Evolutionary conservation across 2,888 invertebrate genomes (phyloP), one percentile per base, ranked within the genome.

Genomic region (Thera obeliscata): DNA sequence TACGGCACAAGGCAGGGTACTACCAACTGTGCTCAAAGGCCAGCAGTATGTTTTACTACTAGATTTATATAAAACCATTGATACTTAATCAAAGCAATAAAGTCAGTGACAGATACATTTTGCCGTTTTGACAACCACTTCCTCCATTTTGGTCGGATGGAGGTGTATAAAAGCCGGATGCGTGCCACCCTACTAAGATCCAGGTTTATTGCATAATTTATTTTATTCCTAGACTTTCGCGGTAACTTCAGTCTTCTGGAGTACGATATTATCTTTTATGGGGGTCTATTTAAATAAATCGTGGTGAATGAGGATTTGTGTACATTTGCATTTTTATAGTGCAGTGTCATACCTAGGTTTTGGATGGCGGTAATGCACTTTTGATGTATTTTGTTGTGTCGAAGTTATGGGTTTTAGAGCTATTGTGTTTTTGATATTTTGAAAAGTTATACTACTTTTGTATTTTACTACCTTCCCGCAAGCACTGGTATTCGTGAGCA

Each of bases 181-280:
- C 6, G 8, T 2, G n/a, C 59, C 22, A 7, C 61, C 60, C 66
- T 57, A 57, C 11, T n/a, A 35, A 59, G 54, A 69, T 60, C 57
- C 73, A 73, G 73, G 71, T 74, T 74, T 73, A 74, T 73, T 70
- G 73, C 71, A 74, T 73, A 74, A 74, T 74, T 74, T 74, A 74
- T 74, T 69, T 70, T 74, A 71, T 73, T 74, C 74, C 74, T 73
- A 74, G 74, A 73, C 73, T 74, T 74, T 74, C 67, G 74, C 71
- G 72, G 73, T 72, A 74, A 74, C 74, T 74, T 71, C 70, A 65
- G 74, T 74, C 72, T 70, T 71, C 65, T 66, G 65, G 69, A 74
- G 74, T 62, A 73, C 62, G 74, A 74, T 73, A 75, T 75, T 75
- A 75, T 75, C 75, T 74, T 75, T 75, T 74, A 75, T 75, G 74